phyloP scores from a whole-genome alignment of 2,888 invertebrate species.

The Lobophora halterata region DNA sequence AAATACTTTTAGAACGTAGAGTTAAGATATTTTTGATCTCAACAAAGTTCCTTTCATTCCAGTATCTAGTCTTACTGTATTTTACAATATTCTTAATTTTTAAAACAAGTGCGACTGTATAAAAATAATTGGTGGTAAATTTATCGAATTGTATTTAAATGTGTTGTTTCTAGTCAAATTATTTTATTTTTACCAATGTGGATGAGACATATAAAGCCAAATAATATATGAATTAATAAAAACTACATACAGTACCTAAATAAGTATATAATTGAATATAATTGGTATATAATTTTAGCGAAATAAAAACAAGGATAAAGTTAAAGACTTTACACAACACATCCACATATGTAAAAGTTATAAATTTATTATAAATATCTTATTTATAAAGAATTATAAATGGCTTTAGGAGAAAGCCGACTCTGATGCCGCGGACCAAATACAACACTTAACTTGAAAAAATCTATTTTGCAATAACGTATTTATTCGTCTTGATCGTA shows the following conservation, averaged over 20 bases:
- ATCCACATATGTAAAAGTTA: constrained; percentile 64
- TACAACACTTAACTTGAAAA: constrained; percentile 38
- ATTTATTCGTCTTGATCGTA: background rate
- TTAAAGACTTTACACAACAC: too few species aligned
- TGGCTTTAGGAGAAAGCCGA: constrained; percentile 74
- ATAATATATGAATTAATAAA: too few species aligned
- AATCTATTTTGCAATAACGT: constrained; percentile 1
- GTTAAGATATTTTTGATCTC: constrained; percentile 39
- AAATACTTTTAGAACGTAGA: too few species aligned
- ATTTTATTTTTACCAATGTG: constrained; percentile 66
- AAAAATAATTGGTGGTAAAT: constrained; percentile 48
- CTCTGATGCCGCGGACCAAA: constrained; percentile 51
- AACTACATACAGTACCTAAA: too few species aligned
- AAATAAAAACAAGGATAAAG: constrained; percentile 4
- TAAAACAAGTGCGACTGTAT: constrained; percentile 69
- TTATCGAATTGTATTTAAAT: constrained; percentile 56
- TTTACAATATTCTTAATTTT: constrained; percentile 39
- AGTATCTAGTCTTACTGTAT: constrained; percentile 30
- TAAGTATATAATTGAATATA: too few species aligned
- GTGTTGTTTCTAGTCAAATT: constrained; percentile 78
- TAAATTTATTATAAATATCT: too few species aligned
- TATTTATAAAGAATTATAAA: constrained; percentile 74
- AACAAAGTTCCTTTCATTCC: constrained; percentile 45
- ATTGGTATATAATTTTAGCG: too few species aligned
- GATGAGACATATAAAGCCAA: constrained; percentile 41